These are phyloP conservation scores for Gonioctena quinquepunctata DNA, from an alignment of 1,140 invertebrate species.

Conservation along the genomic window DNA sequence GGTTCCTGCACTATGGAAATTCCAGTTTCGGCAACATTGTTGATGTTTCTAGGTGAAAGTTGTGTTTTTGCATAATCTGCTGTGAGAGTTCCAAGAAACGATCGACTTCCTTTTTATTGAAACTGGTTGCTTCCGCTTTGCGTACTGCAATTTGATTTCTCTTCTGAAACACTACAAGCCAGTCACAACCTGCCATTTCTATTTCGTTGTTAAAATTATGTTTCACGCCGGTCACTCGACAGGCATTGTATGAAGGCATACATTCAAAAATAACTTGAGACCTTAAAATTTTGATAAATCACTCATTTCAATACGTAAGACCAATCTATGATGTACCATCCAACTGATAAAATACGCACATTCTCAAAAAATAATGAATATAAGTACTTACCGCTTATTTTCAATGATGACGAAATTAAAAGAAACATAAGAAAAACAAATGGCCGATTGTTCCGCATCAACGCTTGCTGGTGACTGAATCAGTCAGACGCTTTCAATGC, in stretches of 20 bases:
- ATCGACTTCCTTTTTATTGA: constrained; percentile 33
- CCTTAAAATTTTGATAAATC: neutral
- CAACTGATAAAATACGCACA: neutral
- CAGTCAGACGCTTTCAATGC: no score
- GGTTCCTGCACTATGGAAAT: constrained; percentile 56
- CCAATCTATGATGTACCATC: neutral
- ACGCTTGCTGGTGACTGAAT: no score
- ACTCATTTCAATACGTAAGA: neutral
- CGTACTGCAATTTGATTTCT: constrained; percentile 49
- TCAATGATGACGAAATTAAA: neutral
- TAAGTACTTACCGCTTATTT: constrained; percentile 3
- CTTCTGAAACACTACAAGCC: neutral
- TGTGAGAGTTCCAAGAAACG: constrained; percentile 43
- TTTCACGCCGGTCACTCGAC: neutral
- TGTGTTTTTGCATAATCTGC: constrained; percentile 47
- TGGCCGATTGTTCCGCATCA: neutral
- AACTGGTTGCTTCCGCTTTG: constrained; percentile 31
- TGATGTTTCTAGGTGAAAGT: constrained; percentile 52
- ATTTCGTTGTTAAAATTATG: neutral
- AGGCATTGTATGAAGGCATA: no score
- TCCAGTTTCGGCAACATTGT: constrained; percentile 57
- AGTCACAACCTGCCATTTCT: neutral
- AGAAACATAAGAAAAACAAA: constrained; percentile 6
- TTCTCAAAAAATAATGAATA: neutral
- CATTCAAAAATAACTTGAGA: neutral